Percentiles rank a stretch among this genome's conserved stretches.
Conservation (phyloP, 2,113 vertebrate genomes). For the Pseudorhombus dupliciocellatus region DNA sequence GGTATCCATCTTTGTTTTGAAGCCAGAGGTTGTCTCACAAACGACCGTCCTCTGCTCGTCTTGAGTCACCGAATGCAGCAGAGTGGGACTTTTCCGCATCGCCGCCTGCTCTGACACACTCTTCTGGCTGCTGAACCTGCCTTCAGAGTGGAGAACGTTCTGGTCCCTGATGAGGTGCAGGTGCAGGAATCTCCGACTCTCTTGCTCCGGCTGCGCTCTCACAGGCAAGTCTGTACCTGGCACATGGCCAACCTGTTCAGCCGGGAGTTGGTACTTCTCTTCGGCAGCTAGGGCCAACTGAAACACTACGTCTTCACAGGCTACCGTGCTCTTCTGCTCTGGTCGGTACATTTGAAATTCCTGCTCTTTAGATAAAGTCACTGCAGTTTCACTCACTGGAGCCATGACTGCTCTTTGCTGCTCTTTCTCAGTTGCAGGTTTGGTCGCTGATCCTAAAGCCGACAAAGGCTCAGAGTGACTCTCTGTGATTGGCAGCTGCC, state of each 20-base stretch:
- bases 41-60: slow-evolving; percentile 71
- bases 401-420: slow-evolving; percentile 31
- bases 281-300: slow-evolving; percentile 72
- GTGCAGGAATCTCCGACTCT: slow-evolving; percentile 61
- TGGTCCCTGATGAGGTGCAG: slow-evolving; percentile 78
- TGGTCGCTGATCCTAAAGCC: slow-evolving; percentile 25
- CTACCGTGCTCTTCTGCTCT: slow-evolving; percentile 41
- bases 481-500: slow-evolving; percentile 63
- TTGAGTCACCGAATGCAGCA: slow-evolving; percentile 68
- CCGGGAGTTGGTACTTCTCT: slow-evolving; percentile 74
- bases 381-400: slow-evolving; percentile 59
- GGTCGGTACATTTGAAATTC: slow-evolving; percentile 43
- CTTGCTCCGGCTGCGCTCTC: slow-evolving; percentile 59
- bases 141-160: slow-evolving; percentile 73
- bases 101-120: slow-evolving; percentile 51
- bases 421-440: slow-evolving; percentile 52
- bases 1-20: slow-evolving; percentile 40
- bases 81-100: slow-evolving; percentile 52
- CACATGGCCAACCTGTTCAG: slow-evolving; percentile 61
- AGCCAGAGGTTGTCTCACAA: slow-evolving; percentile 65
- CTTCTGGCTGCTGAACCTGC: slow-evolving; percentile 64
- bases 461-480: slow-evolving; percentile 56
- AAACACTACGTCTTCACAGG: slow-evolving; percentile 64
- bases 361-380: slow-evolving; percentile 67
- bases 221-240: slow-evolving; percentile 48